A percentile compares a stretch with the other conserved stretches of the same genome.
Conservation (phyloP, 2,888 invertebrate species). For the Drosophila multiciliata region DNA sequence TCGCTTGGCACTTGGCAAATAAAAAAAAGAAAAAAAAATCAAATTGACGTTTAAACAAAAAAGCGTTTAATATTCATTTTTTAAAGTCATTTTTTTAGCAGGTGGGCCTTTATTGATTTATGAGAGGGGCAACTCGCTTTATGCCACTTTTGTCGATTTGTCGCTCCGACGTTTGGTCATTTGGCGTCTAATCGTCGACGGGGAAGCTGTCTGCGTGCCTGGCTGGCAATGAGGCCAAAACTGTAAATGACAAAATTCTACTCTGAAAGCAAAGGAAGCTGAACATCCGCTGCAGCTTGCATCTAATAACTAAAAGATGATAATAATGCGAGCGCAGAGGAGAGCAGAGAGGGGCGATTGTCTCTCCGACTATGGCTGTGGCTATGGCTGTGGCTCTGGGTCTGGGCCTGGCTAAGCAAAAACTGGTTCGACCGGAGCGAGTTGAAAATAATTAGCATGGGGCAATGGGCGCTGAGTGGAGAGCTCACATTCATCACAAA, state of each 20-base stretch:
- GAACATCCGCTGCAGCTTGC: conserved; percentile 76
- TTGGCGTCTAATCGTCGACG: conserved; percentile 2
- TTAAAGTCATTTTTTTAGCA: conserved; percentile 70
- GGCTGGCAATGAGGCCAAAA: conserved; percentile 55
- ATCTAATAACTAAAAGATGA: conserved; percentile 76
- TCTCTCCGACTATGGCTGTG: neutral
- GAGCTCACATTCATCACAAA: conserved; percentile 65
- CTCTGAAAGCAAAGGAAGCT: conserved; percentile 63
- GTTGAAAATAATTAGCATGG: conserved; percentile 68
- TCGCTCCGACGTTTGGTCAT: conserved; percentile 19
- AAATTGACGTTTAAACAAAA: neutral
- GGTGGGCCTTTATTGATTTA: conserved; percentile 77
- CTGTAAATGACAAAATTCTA: conserved; percentile 76
- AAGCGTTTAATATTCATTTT: conserved; percentile 67
- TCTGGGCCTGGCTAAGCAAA: conserved; percentile 3
- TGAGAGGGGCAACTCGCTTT: conserved; percentile 38
- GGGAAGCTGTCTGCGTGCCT: conserved; percentile 12
- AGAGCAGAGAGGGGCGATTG: neutral
- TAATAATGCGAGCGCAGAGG: conserved; percentile 60
- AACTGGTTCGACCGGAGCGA: conserved; percentile 64
- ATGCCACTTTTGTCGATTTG: conserved; percentile 1
- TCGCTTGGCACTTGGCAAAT: conserved; percentile 10
- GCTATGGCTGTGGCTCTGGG: neutral
- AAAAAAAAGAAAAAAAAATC: neutral
- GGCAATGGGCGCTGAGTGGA: conserved; percentile 48